Percentiles rank a stretch among this genome's conserved stretches.
These are phyloP conservation scores for Phalacrocorax carbo DNA, from an alignment of 2,113 vertebrate genomes.

Conservation along the genomic window DNA sequence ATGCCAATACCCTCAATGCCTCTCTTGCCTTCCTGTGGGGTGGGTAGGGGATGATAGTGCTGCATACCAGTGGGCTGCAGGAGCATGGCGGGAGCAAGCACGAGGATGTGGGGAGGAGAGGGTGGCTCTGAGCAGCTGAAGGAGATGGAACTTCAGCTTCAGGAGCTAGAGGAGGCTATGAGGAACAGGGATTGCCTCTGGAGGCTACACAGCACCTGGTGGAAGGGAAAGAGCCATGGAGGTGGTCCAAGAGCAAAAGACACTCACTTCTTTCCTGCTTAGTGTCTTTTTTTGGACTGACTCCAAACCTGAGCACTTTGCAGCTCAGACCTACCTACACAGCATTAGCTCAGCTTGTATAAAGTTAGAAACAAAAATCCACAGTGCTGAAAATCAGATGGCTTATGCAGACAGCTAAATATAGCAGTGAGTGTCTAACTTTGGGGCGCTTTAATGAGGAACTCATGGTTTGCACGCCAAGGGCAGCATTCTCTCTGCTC, in stretches of 20 bases:
- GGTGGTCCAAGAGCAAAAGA: rapidly evolving
- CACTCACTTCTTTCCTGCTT: background rate
- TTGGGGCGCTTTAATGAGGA: background rate
- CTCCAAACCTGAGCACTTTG: background rate
- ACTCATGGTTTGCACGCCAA: rapidly evolving
- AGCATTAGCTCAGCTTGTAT: background rate
- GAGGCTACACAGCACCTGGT: background rate
- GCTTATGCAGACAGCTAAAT: background rate
- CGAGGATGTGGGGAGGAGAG: background rate
- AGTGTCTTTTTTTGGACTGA: background rate
- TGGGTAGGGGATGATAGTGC: background rate
- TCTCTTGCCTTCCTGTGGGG: rapidly evolving
- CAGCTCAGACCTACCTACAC: background rate
- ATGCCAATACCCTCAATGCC: background rate
- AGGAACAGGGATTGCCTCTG: background rate
- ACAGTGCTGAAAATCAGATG: background rate
- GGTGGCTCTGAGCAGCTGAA: background rate
- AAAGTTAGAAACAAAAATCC: background rate
- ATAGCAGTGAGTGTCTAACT: background rate
- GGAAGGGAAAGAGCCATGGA: background rate
- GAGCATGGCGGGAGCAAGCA: background rate
- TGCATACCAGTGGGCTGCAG: background rate
- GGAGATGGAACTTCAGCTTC: background rate
- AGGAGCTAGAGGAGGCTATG: background rate
- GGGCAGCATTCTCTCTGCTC: background rate